phyloP scores from a whole-genome alignment of 2,113 vertebrate genomes.

The Hypanus sabinus region DNA sequence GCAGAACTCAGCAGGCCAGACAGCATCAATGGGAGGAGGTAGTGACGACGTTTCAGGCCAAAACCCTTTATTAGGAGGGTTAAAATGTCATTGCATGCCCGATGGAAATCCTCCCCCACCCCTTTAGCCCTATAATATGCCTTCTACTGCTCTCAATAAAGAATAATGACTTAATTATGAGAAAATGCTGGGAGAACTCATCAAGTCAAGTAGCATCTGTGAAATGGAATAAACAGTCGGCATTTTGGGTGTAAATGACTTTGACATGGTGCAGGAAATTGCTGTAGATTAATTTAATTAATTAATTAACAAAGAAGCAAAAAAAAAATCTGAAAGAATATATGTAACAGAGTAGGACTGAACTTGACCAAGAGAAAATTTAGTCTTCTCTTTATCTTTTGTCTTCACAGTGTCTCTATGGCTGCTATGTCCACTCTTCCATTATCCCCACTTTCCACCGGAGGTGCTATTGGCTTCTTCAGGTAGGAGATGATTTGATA shows the following conservation, averaged over 20 bases:
- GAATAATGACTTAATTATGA: background rate
- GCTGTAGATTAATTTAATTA: background rate
- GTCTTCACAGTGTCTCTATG: conserved; percentile 83
- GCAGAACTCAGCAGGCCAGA: too few relatives aligned
- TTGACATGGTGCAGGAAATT: background rate
- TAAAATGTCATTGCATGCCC: background rate
- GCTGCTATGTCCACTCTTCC: conserved; percentile 97
- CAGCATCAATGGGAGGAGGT: too few relatives aligned
- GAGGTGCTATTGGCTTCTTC: conserved; percentile 98
- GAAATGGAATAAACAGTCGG: too few relatives aligned
- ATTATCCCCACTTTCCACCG: conserved; percentile 99
- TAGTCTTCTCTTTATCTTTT: conserved; percentile 42
- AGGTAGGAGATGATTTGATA: conserved; percentile 67
- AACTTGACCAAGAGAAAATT: background rate
- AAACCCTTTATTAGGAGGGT: too few relatives aligned
- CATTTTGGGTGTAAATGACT: background rate
- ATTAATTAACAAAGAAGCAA: background rate
- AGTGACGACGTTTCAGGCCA: too few relatives aligned
- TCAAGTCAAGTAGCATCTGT: too few relatives aligned
- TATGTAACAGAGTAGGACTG: background rate
- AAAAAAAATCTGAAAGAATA: background rate
- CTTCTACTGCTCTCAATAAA: background rate
- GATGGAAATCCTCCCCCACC: background rate
- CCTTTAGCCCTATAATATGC: too few relatives aligned
- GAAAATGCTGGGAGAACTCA: too few relatives aligned